Percentiles rank a stretch among this genome's conserved stretches.
Evolutionary conservation across 2,113 vertebrate genomes (phyloP).

Genomic region (Corythoichthys intestinalis): DNA sequence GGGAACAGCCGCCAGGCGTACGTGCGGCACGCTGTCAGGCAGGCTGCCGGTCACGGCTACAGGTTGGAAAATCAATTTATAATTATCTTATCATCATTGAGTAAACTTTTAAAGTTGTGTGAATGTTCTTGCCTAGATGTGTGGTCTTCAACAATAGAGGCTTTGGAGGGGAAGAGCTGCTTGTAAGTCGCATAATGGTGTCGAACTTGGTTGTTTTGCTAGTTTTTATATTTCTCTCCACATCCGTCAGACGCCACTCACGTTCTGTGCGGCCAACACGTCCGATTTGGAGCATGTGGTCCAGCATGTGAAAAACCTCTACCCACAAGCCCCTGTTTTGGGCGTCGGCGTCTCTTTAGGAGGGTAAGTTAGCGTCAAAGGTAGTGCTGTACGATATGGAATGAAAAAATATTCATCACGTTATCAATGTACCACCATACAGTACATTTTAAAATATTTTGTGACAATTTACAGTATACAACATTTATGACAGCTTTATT

Average conservation of each 20-base stretch:
- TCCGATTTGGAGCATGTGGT: slow-evolving; percentile 76
- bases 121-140: slow-evolving; percentile 58
- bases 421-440: no score
- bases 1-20: slow-evolving; percentile 78
- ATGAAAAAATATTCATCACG: no score
- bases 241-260: slow-evolving; percentile 70
- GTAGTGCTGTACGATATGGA: no score
- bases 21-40: slow-evolving; percentile 69
- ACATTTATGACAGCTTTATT: no score
- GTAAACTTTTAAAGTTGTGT: neutral
- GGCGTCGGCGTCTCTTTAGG: slow-evolving; percentile 81
- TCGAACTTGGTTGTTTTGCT: neutral
- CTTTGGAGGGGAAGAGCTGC: slow-evolving; percentile 74
- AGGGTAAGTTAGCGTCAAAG: slow-evolving; percentile 70
- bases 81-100: neutral
- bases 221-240: neutral
- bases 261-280: slow-evolving; percentile 77
- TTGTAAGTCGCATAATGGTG: slow-evolving; percentile 69
- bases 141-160: slow-evolving; percentile 83
- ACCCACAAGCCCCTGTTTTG: slow-evolving; percentile 69
- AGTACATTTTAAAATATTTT: no score
- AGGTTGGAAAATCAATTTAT: slow-evolving; percentile 56
- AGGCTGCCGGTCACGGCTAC: slow-evolving; percentile 71
- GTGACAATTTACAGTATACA: no score
- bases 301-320: slow-evolving; percentile 64